Evolutionary conservation across 2,797 vertebrate genomes (phyloP).

Genomic region (Gambusia yucatana): DNA sequence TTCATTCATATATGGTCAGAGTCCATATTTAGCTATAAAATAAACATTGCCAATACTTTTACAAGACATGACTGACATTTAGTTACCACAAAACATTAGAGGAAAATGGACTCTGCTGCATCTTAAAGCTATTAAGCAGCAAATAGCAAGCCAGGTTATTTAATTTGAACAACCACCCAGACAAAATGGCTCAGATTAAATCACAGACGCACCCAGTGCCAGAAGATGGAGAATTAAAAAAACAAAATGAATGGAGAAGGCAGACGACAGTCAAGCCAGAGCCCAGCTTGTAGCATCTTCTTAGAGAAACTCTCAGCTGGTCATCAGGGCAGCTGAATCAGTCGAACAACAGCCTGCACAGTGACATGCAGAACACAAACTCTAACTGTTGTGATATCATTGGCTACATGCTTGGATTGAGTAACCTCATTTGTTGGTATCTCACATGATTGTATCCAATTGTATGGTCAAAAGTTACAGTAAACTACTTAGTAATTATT

Average conservation of each 20-base stretch:
- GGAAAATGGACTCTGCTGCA: not conserved
- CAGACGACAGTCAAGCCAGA: not conserved
- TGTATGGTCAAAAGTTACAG: not conserved
- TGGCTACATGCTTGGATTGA: not conserved
- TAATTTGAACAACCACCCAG: not conserved
- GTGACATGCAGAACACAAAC: not conserved
- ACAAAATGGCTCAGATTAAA: constrained; percentile 1
- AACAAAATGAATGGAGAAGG: not conserved
- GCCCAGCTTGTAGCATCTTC: not conserved
- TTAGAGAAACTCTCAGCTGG: not conserved
- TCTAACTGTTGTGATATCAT: not conserved
- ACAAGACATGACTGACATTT: not conserved
- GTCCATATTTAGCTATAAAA: not conserved
- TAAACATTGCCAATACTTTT: not conserved
- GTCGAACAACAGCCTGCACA: not conserved
- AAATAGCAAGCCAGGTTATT: not conserved
- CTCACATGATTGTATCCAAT: not conserved
- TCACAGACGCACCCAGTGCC: not conserved
- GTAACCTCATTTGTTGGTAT: not conserved
- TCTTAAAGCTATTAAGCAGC: not conserved
- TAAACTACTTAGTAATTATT: not conserved
- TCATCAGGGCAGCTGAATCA: not conserved
- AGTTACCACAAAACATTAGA: not conserved
- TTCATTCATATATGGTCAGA: not conserved
- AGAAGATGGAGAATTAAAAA: not conserved